Base-by-base conservation (phyloP, 2,113 vertebrate species). In the Spermophilus dauricus region DNA sequence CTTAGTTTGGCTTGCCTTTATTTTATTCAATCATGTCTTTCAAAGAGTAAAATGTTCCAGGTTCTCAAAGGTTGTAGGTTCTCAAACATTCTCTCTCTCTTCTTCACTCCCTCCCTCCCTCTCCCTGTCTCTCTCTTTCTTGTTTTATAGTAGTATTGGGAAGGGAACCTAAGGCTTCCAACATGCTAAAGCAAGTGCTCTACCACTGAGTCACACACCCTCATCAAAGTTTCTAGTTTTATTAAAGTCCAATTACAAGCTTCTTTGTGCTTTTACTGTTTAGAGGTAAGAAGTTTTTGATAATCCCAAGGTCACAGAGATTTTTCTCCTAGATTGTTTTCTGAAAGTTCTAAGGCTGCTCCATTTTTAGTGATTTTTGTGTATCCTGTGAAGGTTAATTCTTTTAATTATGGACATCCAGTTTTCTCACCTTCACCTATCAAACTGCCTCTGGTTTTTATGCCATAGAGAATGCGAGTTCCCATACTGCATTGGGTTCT, bases 21-120 rank as follows among this genome's bases (percentile, higher is more conserved):
- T 65, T 87, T 83, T 86, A 63, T 72, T 82, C 51, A 51, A 51
- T 82, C 28, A 37, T 69, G 4, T 94, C 69, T 91, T 91, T 82
- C 16, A n/a, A 67, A 91, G 34, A 87, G 69, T 16, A 32, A 17
- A 96, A 30, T 26, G 32, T 84, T 34, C 14, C 65, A 63, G 82
- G 37, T 39, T 65, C 24, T 58, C 53, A 22, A 96, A 28, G 37
- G 42, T 84, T 32, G 13, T 84, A 63, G 82, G 37, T 51, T 51
- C 48, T 51, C 48, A 51, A 11, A 51, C 12, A 13, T 51, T 51
- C 12, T 13, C 12, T 51, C 12, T 51, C 48, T 51, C 48, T 45
- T 45, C 45, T 45, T 45, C 45, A 8, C 48, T 51, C 12, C 12
- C 12, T 51, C 48, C 12, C 48, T 13, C 48, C 12, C 5, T 39